Percentiles rank a stretch among this genome's conserved stretches.
Evolutionary conservation across 1,140 invertebrate genomes (phyloP).

Genomic region (Drosophila pallidifrons): DNA sequence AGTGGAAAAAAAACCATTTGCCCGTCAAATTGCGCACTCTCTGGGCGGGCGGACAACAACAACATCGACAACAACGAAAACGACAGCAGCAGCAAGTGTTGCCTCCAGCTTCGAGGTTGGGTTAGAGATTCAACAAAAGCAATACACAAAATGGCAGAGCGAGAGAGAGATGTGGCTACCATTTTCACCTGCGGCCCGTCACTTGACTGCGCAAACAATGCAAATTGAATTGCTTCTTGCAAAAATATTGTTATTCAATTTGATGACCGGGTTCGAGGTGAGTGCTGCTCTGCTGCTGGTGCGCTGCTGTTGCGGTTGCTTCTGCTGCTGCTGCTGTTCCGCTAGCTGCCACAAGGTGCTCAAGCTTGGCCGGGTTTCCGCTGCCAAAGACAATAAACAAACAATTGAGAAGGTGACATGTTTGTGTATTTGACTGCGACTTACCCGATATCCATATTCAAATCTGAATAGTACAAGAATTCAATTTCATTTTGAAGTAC

Average conservation of each 20-base stretch:
- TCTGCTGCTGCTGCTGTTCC: neutral
- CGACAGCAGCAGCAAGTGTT: slow-evolving; percentile 61
- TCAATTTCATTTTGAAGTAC: neutral
- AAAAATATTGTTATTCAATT: slow-evolving; percentile 77
- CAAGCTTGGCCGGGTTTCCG: slow-evolving; percentile 15
- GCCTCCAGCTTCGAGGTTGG: slow-evolving; percentile 34
- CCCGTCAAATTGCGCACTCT: slow-evolving; percentile 51
- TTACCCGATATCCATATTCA: neutral
- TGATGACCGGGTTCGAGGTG: slow-evolving; percentile 30
- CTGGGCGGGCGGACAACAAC: slow-evolving; percentile 31
- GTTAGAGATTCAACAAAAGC: slow-evolving; percentile 50
- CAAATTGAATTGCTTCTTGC: slow-evolving; percentile 70
- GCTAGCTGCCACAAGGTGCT: slow-evolving; percentile 17
- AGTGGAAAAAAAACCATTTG: slow-evolving; percentile 59
- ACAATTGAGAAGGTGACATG: neutral
- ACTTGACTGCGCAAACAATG: slow-evolving; percentile 55
- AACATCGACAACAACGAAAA: slow-evolving; percentile 18
- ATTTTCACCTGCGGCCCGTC: slow-evolving; percentile 55
- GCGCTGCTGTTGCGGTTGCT: too few species aligned
- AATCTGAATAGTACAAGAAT: neutral
- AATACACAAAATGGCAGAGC: slow-evolving; percentile 22
- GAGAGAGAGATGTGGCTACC: neutral
- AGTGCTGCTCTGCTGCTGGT: neutral
- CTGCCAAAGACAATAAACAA: slow-evolving; percentile 38
- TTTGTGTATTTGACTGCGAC: neutral